Base-by-base conservation (phyloP, 2,113 vertebrate species). In the Psittacula cyanocephala region DNA sequence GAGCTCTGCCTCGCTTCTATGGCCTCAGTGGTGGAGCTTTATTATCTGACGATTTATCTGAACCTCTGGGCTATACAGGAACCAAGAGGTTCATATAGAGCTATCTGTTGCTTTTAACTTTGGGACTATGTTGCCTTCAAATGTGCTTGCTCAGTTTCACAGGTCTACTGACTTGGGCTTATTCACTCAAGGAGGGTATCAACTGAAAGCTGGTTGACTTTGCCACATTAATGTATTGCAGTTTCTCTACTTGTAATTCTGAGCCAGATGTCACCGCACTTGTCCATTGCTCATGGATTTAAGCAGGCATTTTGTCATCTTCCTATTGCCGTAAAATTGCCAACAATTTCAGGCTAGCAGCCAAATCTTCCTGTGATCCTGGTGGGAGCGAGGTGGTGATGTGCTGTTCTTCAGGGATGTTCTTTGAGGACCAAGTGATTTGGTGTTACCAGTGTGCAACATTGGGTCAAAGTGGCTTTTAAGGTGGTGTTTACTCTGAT, bases 161-260 rank as follows among this genome's bases (percentile, higher is more conserved):
- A 20, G 18, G 27, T 50, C n/a, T 27, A 0, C 60, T 44, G 31
- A 7, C 37, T 33, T 6, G 33, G 46, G 4, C 50, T 46, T 39
- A 2, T 41, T 72, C 24, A 11, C 35, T 39, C 47, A 43, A 6
- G 50, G 25, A 55, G 20, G 27, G 10, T 2, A 15, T 39, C 9
- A 11, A 28, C 53, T 19, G 5, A 5, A 24, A 63, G 41, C 49
- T 18, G 27, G 17, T 39, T 27, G 71, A 43, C 62, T 75, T 25
- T 27, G 69, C 63, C 31, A 6, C 3, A 1, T 5, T 6, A 2
- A 10, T 0, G 3, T 4, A 1, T 7, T 12, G 46, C 46, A 13
- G 64, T 29, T 49, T 43, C 43, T 28, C 33, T 25, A 1, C 52
- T 63, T 10, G 0, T 15, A 4, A 2, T 43, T 44, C 49, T 1